Percentiles rank a stretch among this genome's conserved stretches.
These are phyloP conservation scores for Seira ritae DNA, from an alignment of 2,888 invertebrate species.

Conservation along the genomic window DNA sequence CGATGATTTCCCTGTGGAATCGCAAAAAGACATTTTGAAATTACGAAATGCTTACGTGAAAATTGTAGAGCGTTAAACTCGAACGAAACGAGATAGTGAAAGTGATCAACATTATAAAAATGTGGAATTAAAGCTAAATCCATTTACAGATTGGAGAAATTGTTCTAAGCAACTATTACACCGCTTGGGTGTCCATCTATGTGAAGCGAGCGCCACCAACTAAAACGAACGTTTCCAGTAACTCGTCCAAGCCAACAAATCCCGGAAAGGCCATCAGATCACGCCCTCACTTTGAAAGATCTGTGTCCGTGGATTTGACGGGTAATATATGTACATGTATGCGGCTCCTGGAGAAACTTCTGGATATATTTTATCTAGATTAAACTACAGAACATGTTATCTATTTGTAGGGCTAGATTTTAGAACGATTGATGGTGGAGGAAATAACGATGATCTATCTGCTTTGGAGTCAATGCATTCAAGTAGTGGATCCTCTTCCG, in stretches of 20 bases:
- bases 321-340: conserved; percentile 29
- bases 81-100: too few relatives aligned
- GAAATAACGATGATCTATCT: conserved; percentile 37
- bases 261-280: conserved; percentile 30
- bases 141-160: conserved; percentile 74
- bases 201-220: conserved; percentile 66
- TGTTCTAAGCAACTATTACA: conserved; percentile 75
- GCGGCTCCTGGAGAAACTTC: too few relatives aligned
- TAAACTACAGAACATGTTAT: too few relatives aligned
- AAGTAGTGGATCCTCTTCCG: not conserved
- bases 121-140: too few relatives aligned
- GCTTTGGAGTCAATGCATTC: conserved; percentile 48
- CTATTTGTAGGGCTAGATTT: conserved; percentile 27
- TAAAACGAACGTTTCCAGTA: conserved; percentile 14
- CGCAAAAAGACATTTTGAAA: too few relatives aligned
- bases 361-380: too few relatives aligned
- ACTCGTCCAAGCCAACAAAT: conserved; percentile 30
- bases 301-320: conserved; percentile 67
- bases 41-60: too few relatives aligned
- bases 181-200: conserved; percentile 74
- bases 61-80: too few relatives aligned
- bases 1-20: too few relatives aligned
- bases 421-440: conserved; percentile 22
- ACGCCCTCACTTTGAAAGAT: conserved; percentile 67
- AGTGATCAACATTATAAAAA: too few relatives aligned